Evolutionary conservation across 2,113 vertebrate species (phyloP), one percentile per base, ranked within the genome.

Genomic region (Protobothrops mucrosquamatus): DNA sequence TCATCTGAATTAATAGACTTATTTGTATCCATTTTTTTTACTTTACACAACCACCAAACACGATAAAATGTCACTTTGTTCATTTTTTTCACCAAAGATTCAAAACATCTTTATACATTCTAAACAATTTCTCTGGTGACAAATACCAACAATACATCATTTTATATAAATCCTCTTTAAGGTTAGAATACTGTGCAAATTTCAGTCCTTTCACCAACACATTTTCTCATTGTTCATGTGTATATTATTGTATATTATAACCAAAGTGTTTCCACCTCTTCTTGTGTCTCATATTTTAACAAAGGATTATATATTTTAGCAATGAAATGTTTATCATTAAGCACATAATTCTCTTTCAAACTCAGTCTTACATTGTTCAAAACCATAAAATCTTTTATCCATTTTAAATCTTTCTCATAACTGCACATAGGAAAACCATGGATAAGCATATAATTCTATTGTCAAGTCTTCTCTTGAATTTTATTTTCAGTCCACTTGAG

Each of bases 231-330:
- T 69, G 64, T n/a, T n/a, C 29, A 15, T 69, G n/a, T 69, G 29
- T 69, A n/a, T 15, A n/a, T 69, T 69, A 15, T 15, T 7, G 48
- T 48, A 48, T n/a, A n/a, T 69, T 69, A 15, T 15, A n/a, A n/a
- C 2, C 4, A 15, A 69, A 15, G 12, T 2, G 2, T 69, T n/a
- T n/a, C 4, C 0, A 15, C 29, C 12, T 61, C 2, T 24, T 10
- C 24, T 69, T 69, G 12, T n/a, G 12, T n/a, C 29, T 69, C 64
- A n/a, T n/a, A 6, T 15, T 69, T 69, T 69, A 69, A 69, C 29
- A 69, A 69, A 69, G 64, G 64, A n/a, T 69, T 69, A n/a, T 15
- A n/a, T 69, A n/a, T 69, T 69, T 69, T 14, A 69, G 12, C 64
- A 69, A n/a, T 64, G 26, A 64, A 4, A n/a, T 64, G 61, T n/a